Base-by-base conservation (phyloP, 2,888 invertebrate genomes). In the Branchipolynoe longqiensis region DNA sequence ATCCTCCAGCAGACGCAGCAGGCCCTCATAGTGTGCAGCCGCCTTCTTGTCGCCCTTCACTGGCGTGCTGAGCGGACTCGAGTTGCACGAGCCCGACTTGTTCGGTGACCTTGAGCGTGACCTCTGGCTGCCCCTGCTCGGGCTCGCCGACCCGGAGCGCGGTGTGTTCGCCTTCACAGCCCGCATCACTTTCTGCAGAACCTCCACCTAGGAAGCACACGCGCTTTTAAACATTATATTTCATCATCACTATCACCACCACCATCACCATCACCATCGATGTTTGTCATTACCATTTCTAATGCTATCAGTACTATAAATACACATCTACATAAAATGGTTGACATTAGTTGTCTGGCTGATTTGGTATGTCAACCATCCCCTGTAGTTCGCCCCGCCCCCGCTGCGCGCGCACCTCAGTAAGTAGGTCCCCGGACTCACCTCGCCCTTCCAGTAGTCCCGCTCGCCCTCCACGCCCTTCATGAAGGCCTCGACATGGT, bases 401-500 rank as follows among this genome's bases (percentile, higher is more conserved):
- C 89, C 91, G 91, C 82, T 93, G 90, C 6, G 90, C 90, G 78
- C 92, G 91, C 0, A 92, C 91, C n/a, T n/a, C n/a, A n/a, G n/a
- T n/a, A n/a, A n/a, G n/a, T n/a, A n/a, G n/a, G n/a, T n/a, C n/a
- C n/a, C n/a, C n/a, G n/a, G n/a, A n/a, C n/a, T n/a, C n/a, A n/a
- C n/a, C 88, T 93, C 93, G 36, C 91, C 91, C 84, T 92, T 91
- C 90, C 93, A 94, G 88, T 93, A 93, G 88, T 94, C 93, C 8
- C 93, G 87, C 88, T 94, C 94, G 58, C 93, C 92, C 88, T 94
- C 94, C 12, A 94, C 87, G 54, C 91, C 90, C 74, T 91, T 91
- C 33, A 94, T 91, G 86, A 93, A 92, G 28, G 90, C 89, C 82
- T 93, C 93, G 62, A 93, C 85, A 85, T 91, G 92, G 85, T 91